These are phyloP conservation scores for Coregonus ussuriensis DNA, from an alignment of 2,797 vertebrate species.

Conservation along the genomic window DNA sequence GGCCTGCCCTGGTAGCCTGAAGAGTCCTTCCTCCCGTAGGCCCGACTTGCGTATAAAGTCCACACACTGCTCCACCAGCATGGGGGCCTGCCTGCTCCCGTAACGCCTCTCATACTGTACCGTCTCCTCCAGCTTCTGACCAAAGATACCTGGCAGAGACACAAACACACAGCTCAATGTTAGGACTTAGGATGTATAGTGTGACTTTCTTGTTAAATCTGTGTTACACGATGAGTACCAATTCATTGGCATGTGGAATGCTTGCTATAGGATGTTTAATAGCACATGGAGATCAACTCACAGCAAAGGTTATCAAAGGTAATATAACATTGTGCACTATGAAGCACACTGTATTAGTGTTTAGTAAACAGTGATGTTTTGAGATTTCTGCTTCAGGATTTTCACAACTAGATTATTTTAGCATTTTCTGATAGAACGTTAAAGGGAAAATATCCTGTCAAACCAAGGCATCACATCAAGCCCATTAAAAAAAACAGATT, in stretches of 20 bases:
- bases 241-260: no score
- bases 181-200: neutral
- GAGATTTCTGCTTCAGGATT: no score
- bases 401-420: neutral
- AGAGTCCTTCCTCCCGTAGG: slow-evolving; percentile 92
- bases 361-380: no score
- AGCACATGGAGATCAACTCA: no score
- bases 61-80: slow-evolving; percentile 97
- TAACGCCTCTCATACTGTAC: slow-evolving; percentile 92
- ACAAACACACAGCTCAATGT: neutral
- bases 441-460: slow-evolving; percentile 1
- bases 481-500: neutral
- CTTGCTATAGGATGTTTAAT: no score
- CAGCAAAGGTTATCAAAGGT: no score
- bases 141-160: slow-evolving; percentile 88
- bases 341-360: no score
- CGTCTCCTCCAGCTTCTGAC: slow-evolving; percentile 96
- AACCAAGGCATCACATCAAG: neutral
- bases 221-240: no score
- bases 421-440: neutral
- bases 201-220: neutral
- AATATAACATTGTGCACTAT: no score
- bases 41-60: slow-evolving; percentile 94
- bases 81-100: slow-evolving; percentile 89
- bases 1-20: slow-evolving; percentile 92